Percentiles rank a stretch among this genome's conserved stretches.
These are phyloP conservation scores for Eretmochelys imbricata DNA, from an alignment of 2,113 vertebrate species.

Conservation along the genomic window DNA sequence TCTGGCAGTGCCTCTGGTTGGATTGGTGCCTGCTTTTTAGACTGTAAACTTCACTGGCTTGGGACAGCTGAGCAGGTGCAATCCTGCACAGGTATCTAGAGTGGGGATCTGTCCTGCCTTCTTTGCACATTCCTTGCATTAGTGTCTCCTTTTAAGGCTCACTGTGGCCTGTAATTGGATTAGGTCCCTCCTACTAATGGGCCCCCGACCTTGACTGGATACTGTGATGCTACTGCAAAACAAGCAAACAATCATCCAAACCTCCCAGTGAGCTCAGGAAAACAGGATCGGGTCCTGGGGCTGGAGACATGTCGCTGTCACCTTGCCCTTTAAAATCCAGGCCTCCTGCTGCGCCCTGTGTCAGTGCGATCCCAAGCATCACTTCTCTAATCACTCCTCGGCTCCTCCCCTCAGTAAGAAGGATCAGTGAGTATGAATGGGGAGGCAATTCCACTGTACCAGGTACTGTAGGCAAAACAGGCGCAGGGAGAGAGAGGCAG, in stretches of 20 bases:
- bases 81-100: not conserved
- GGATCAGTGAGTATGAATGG: constrained; percentile 80
- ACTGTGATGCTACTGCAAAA: not conserved
- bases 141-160: not conserved
- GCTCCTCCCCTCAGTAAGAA: constrained; percentile 75
- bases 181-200: not conserved
- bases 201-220: not conserved
- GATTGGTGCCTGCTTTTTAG: not conserved
- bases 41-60: not conserved
- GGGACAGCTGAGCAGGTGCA: not conserved
- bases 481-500: not conserved
- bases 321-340: not conserved
- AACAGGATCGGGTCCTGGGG: not conserved
- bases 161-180: not conserved
- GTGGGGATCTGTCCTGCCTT: not conserved
- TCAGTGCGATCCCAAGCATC: not conserved
- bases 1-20: not conserved
- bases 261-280: not conserved
- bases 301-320: not conserved
- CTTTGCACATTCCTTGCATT: not conserved
- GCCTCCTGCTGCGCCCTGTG: not conserved
- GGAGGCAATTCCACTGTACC: not conserved
- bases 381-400: constrained; percentile 32
- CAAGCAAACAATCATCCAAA: not conserved
- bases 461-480: not conserved